Percentiles rank a stretch among this genome's conserved stretches.
phyloP scores from a whole-genome alignment of 2,888 invertebrate species.

The Palloptera scutellata region DNA sequence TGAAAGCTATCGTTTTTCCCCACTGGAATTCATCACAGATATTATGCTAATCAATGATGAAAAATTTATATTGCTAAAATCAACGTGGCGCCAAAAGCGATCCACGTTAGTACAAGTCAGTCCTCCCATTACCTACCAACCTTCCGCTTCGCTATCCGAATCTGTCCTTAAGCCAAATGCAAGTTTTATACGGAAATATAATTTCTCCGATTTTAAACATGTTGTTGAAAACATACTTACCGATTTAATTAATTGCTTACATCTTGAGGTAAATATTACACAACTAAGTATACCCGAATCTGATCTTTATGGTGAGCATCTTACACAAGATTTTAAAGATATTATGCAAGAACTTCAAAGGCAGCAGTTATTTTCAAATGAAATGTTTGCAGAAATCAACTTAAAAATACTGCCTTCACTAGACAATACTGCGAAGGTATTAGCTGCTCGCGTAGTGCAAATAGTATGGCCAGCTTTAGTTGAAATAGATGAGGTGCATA shows the following conservation, averaged over 20 bases:
- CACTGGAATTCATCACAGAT: conserved; percentile 44
- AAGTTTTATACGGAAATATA: conserved; percentile 28
- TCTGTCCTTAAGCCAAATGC: conserved; percentile 44
- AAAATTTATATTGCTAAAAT: conserved; percentile 46
- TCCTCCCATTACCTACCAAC: background rate
- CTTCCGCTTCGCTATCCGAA: conserved; percentile 32
- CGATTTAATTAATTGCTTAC: conserved; percentile 48
- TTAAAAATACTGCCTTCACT: conserved; percentile 46
- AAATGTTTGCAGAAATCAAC: conserved; percentile 37
- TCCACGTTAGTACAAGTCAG: background rate
- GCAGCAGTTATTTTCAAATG: conserved; percentile 41
- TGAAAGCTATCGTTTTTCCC: conserved; percentile 44
- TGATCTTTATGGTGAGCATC: conserved; percentile 54
- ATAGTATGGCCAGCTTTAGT: conserved; percentile 52
- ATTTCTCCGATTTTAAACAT: conserved; percentile 43
- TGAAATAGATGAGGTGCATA: conserved; percentile 48
- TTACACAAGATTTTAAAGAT: conserved; percentile 52
- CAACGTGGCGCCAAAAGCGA: conserved; percentile 2
- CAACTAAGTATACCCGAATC: conserved; percentile 56
- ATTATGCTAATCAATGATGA: conserved; percentile 60
- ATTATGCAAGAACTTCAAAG: conserved; percentile 44
- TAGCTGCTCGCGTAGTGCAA: conserved; percentile 52
- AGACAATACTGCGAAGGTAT: conserved; percentile 48
- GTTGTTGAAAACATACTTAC: conserved; percentile 45
- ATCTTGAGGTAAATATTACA: conserved; percentile 53